Conservation (phyloP, 2,888 invertebrate genomes). For the Melolontha melolontha region DNA sequence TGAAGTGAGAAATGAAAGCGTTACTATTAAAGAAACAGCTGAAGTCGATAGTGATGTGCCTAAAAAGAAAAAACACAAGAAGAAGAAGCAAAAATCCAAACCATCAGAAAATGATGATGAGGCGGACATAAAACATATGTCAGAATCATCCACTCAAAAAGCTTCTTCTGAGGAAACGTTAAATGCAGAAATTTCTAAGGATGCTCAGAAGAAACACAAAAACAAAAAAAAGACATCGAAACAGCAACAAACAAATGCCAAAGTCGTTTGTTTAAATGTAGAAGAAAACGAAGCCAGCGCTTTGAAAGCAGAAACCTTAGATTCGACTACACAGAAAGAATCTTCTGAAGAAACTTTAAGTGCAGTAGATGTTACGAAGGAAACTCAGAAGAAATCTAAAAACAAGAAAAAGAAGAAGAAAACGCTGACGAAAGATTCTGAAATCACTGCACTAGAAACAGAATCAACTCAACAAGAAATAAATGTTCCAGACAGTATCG, state of each 20-base stretch:
- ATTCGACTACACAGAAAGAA: background rate
- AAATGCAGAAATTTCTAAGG: slow-evolving; percentile 10
- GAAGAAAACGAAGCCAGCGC: background rate
- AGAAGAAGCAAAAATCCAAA: slow-evolving; percentile 45
- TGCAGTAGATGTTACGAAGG: background rate
- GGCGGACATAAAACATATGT: slow-evolving; percentile 13
- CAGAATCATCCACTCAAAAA: slow-evolving; percentile 42
- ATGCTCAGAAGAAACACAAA: slow-evolving; percentile 3
- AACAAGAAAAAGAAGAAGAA: slow-evolving; percentile 39
- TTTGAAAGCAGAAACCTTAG: background rate
- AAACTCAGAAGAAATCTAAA: slow-evolving; percentile 10
- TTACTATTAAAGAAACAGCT: slow-evolving; percentile 54
- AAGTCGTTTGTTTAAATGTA: background rate
- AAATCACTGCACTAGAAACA: no score
- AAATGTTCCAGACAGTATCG: slow-evolving; percentile 1
- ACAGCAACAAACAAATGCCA: no score
- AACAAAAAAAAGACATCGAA: slow-evolving; percentile 29
- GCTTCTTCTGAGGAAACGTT: slow-evolving; percentile 32
- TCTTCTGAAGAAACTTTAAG: background rate
- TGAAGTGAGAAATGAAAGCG: slow-evolving; percentile 4
- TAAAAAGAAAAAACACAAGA: slow-evolving; percentile 49
- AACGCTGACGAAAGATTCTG: background rate
- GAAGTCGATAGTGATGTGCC: slow-evolving; percentile 61
- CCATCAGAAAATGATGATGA: slow-evolving; percentile 5
- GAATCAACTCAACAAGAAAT: background rate